Evolutionary conservation across 2,113 vertebrate genomes (phyloP), one percentile per base, ranked within the genome.

Genomic region (Phoenicopterus ruber): DNA sequence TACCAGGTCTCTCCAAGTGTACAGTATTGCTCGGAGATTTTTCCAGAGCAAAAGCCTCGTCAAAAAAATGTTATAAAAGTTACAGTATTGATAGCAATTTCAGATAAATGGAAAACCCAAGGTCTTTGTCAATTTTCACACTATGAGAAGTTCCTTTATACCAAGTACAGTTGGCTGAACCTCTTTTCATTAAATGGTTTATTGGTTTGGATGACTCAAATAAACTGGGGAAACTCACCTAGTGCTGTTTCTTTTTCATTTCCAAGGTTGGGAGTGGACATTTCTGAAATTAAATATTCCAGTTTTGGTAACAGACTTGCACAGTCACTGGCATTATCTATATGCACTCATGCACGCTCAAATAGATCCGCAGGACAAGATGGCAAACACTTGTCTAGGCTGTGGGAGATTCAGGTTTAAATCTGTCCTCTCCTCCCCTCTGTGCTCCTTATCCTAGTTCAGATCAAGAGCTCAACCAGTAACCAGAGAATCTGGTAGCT

Each of bases 91-190:
- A 71, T 38, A 89, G 52, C 36, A 73, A 47, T 82, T 94, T 94
- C 54, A 83, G 59, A 82, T 38, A 81, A 86, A 83, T 52, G 44
- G 71, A 86, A 93, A 61, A 71, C 13, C 10, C 55, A 86, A 59
- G 5, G 38, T 92, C 67, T 86, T 88, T 74, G 62, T 95, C 54
- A 91, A 24, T 82, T 93, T 93, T 91, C 61, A 89, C 80, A 84
- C 86, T 62, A 13, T 29, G 14, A 59, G 61, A 86, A 82, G 61
- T 92, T 93, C 47, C 44, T 91, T 91, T 79, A 86, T n/a, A 65
- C 67, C 52, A 82, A 92, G 69, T 94, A 57, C 66, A 88, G 54
- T 29, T 92, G 85, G 31, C 57, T 80, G 87, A 85, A 76, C 36
- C 26, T 61, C 47, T 87, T 94, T 92, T 88, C 73, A 82, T 85